These are phyloP conservation scores for Anarrhichthys ocellatus DNA, from an alignment of 2,113 vertebrate species.

Conservation along the genomic window DNA sequence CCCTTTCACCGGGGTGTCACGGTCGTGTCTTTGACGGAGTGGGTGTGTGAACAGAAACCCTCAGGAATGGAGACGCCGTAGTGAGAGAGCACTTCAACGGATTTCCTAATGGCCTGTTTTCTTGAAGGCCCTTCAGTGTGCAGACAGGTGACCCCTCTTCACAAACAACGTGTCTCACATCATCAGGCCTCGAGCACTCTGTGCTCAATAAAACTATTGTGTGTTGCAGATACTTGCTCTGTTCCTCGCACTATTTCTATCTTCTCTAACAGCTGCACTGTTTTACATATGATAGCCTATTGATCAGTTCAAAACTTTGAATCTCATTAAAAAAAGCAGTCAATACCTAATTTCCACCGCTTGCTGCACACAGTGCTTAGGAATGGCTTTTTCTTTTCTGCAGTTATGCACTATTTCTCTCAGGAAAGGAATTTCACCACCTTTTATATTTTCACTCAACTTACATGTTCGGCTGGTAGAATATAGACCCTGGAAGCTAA, in stretches of 20 bases:
- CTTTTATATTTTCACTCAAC: conserved; percentile 53
- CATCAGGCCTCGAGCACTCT: conserved; percentile 47
- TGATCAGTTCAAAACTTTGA: conserved; percentile 85
- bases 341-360: conserved; percentile 85
- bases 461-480: conserved; percentile 52
- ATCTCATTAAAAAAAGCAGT: conserved; percentile 85
- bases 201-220: conserved; percentile 64
- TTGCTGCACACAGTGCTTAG: conserved; percentile 76
- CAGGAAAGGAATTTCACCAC: conserved; percentile 52
- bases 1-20: conserved; percentile 60
- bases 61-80: conserved; percentile 61
- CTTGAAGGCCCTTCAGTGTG: conserved; percentile 76
- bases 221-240: conserved; percentile 66
- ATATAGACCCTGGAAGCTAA: conserved; percentile 57
- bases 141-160: conserved; percentile 79
- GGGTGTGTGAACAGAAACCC: conserved; percentile 66
- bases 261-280: conserved; percentile 75
- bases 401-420: conserved; percentile 70
- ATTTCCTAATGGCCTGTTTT: conserved; percentile 81
- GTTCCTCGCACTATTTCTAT: conserved; percentile 61
- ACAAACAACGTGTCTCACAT: conserved; percentile 65
- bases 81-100: conserved; percentile 77
- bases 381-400: conserved; percentile 68
- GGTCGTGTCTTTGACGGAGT: conserved; percentile 73
- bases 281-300: conserved; percentile 83